These are phyloP conservation scores for Chamaea fasciata DNA, from an alignment of 2,113 vertebrate genomes.

Conservation along the genomic window DNA sequence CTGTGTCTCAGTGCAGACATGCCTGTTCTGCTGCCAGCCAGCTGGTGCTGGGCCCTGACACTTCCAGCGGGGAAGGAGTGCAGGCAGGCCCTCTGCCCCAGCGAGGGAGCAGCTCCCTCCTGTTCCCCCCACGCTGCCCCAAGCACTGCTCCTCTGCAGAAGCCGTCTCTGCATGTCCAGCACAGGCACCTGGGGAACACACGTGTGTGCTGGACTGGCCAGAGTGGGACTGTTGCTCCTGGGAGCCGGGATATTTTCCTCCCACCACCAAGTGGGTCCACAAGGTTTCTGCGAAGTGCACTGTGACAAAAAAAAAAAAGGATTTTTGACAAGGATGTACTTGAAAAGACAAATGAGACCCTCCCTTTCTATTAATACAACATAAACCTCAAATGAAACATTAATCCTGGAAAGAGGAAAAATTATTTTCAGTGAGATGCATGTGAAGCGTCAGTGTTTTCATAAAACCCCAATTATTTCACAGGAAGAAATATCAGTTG, in stretches of 20 bases:
- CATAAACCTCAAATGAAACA: not conserved
- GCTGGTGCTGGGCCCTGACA: not conserved
- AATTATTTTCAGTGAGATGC: not conserved
- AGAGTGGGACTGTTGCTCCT: not conserved
- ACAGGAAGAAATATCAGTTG: not conserved
- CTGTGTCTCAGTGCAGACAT: not conserved
- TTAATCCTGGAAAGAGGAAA: not conserved
- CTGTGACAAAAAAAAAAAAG: not conserved
- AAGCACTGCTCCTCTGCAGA: not conserved
- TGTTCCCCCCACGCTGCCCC: not conserved
- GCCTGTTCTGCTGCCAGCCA: not conserved
- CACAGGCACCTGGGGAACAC: rapidly evolving
- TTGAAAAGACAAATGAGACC: not conserved
- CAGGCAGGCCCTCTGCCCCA: not conserved
- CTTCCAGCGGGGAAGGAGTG: not conserved
- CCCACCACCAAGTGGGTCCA: not conserved
- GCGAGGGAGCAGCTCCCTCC: not conserved
- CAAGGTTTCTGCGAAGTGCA: not conserved
- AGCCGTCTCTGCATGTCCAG: not conserved
- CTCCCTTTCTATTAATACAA: not conserved
- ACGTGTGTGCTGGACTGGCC: rapidly evolving
- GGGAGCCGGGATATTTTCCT: not conserved
- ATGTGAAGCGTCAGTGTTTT: not conserved
- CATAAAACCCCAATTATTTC: not conserved
- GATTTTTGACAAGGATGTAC: not conserved